Conservation (phyloP, 2,888 invertebrate species). For the Nemurella pictetii region DNA sequence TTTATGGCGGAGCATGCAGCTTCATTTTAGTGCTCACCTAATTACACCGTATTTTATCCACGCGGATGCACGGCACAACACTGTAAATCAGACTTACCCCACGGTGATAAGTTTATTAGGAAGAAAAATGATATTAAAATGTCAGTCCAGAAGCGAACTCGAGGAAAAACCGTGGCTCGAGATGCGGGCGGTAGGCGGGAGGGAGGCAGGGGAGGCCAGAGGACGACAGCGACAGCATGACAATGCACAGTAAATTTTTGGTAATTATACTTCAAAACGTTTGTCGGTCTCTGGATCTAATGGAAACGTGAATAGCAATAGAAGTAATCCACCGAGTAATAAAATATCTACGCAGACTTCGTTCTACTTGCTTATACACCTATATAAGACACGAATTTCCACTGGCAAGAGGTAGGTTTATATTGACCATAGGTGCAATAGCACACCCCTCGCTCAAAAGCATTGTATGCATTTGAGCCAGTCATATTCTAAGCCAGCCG, state of each 20-base stretch:
- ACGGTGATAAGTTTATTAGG: not conserved
- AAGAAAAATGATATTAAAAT: not conserved
- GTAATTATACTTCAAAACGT: not conserved
- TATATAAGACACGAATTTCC: not conserved
- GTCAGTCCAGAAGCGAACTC: not conserved
- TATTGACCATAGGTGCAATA: not conserved
- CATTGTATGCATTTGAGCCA: not conserved
- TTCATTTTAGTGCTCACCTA: not conserved
- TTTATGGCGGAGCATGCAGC: not conserved
- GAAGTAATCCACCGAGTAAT: not conserved
- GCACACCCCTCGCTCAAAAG: not conserved
- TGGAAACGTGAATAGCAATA: not conserved
- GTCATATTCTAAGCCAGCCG: not conserved
- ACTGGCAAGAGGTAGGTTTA: not conserved
- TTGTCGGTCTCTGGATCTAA: not conserved
- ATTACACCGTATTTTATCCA: not conserved
- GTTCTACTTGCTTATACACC: too few species aligned
- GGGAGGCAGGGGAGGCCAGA: not conserved
- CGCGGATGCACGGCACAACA: not conserved
- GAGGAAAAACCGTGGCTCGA: not conserved
- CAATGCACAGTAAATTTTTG: not conserved
- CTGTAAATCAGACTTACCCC: not conserved
- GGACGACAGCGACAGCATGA: not conserved
- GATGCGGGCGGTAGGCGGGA: not conserved
- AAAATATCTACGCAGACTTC: too few species aligned